phyloP scores from a whole-genome alignment of 2,888 invertebrate genomes.

The Drosophila nr. perissopoda region DNA sequence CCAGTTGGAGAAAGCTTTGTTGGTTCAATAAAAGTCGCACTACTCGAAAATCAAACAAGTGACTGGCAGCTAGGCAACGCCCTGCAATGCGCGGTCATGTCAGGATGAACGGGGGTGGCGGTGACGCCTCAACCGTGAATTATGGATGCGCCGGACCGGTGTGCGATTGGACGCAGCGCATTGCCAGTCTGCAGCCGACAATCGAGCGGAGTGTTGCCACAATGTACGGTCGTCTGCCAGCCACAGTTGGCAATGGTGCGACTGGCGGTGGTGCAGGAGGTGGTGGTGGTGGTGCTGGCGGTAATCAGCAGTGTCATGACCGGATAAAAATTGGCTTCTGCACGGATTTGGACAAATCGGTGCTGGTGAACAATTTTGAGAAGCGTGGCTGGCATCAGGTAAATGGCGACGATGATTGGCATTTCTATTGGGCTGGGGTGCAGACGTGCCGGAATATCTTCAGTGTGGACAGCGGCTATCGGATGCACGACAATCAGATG shows the following conservation, averaged over 20 bases:
- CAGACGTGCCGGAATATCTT: constrained; percentile 95
- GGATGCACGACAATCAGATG: constrained; percentile 96
- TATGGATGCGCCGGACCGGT: constrained; percentile 8
- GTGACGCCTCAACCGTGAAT: constrained; percentile 16
- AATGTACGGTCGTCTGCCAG: constrained; percentile 72
- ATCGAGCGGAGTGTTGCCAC: constrained; percentile 42
- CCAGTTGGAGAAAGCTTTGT: constrained; percentile 50
- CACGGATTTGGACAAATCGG: constrained; percentile 93
- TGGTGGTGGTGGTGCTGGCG: constrained; percentile 18
- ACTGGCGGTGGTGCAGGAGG: constrained; percentile 28
- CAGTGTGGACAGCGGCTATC: constrained; percentile 95
- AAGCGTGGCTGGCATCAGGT: constrained; percentile 94
- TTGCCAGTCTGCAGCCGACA: constrained; percentile 59
- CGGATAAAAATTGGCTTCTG: constrained; percentile 82
- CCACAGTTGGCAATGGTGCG: constrained; percentile 18
- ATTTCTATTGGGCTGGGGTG: constrained; percentile 97
- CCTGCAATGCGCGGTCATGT: constrained; percentile 44
- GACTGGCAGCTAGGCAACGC: constrained; percentile 39
- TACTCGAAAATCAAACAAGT: constrained; percentile 51
- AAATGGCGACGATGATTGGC: constrained; percentile 96
- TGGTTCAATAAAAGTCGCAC: constrained; percentile 69
- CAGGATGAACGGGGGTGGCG: constrained; percentile 8
- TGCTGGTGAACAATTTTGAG: constrained; percentile 95
- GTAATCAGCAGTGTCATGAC: constrained; percentile 67
- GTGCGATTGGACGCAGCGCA: constrained; percentile 55